Conservation (phyloP, 2,113 vertebrate genomes). For the Hystrix brachyura region DNA sequence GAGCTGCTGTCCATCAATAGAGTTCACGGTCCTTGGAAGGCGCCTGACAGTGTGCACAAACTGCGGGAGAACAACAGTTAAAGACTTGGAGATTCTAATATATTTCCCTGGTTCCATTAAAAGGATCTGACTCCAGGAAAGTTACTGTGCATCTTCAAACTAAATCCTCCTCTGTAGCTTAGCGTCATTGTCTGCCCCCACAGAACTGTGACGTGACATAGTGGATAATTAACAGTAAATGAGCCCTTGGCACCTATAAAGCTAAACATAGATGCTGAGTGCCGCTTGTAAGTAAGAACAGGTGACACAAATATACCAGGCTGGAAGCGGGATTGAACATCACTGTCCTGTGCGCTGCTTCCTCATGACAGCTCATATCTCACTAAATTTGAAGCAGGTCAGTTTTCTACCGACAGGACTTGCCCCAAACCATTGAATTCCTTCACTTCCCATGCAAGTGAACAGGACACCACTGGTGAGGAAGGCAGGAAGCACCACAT, state of each 20-base stretch:
- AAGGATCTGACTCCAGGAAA: background rate
- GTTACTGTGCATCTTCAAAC: background rate
- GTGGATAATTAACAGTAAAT: background rate
- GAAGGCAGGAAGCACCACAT: background rate
- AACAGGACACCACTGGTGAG: background rate
- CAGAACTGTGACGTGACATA: rapidly evolving
- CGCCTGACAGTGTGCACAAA: no score
- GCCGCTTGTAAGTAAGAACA: background rate
- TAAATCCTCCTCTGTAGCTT: background rate
- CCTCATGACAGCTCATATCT: background rate
- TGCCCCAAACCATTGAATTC: background rate
- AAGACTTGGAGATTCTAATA: background rate
- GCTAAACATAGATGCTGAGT: background rate
- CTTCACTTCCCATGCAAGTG: background rate
- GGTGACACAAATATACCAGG: background rate
- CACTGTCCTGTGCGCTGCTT: background rate
- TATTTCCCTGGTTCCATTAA: background rate
- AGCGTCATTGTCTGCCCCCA: background rate
- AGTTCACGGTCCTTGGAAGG: background rate
- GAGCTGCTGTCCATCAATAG: background rate
- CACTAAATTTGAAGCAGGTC: background rate
- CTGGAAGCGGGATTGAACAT: background rate
- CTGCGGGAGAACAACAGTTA: background rate
- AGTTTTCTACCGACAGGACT: background rate
- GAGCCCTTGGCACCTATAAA: background rate